Conservation (phyloP, 1,140 invertebrate species). For the Drosophila tristis region DNA sequence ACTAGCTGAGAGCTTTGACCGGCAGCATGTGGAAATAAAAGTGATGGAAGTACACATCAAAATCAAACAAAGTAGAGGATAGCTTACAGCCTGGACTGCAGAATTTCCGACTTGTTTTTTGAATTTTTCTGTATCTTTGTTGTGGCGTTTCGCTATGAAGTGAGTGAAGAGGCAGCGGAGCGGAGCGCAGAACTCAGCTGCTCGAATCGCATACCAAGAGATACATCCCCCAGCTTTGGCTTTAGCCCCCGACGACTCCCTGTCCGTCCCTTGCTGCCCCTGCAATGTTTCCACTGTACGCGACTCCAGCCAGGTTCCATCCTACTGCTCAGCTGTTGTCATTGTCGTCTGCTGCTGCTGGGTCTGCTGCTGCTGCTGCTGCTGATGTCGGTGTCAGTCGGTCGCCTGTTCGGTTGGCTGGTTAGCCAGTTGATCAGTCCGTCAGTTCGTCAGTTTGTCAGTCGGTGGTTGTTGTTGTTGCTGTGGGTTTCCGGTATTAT, state of each 20-base stretch:
- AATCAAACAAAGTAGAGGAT: background rate
- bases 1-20: no score
- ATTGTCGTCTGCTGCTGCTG: slow-evolving; percentile 14
- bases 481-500: slow-evolving; percentile 78
- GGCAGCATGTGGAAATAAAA: no score
- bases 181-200: slow-evolving; percentile 61
- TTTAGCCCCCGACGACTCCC: background rate
- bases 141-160: slow-evolving; percentile 66
- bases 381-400: slow-evolving; percentile 40
- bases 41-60: no score
- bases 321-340: slow-evolving; percentile 50
- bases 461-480: slow-evolving; percentile 54
- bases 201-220: slow-evolving; percentile 61
- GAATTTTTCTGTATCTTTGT: slow-evolving; percentile 24
- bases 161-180: slow-evolving; percentile 66
- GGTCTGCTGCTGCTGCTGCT: slow-evolving; percentile 9
- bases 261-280: background rate
- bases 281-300: slow-evolving; percentile 1
- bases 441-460: slow-evolving; percentile 16
- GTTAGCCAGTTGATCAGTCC: slow-evolving; percentile 36
- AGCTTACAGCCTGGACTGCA: background rate
- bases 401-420: slow-evolving; percentile 48
- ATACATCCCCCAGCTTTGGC: slow-evolving; percentile 20
- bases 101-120: slow-evolving; percentile 27
- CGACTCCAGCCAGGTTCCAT: slow-evolving; percentile 8